Conservation (phyloP, 2,888 invertebrate genomes). For the Amphimallon solstitiale region DNA sequence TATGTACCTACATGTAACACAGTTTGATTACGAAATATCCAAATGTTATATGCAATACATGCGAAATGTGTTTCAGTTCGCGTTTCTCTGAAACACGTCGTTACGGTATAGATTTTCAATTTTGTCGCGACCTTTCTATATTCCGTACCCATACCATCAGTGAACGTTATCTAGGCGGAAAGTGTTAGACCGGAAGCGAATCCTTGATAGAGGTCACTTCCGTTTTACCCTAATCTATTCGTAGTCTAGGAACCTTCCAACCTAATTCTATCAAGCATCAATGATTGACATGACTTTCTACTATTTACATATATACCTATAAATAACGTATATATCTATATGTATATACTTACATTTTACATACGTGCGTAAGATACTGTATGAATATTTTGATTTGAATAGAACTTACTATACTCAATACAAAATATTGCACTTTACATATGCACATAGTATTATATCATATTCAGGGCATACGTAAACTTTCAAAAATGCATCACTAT, state of each 20-base stretch:
- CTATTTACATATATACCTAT: neutral
- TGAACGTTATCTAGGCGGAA: slow-evolving; percentile 35
- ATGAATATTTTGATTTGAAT: no score
- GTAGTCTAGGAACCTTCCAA: slow-evolving; percentile 15
- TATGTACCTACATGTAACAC: neutral
- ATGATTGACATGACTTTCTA: slow-evolving; percentile 29
- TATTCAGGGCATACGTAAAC: no score
- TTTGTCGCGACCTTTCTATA: slow-evolving; percentile 29
- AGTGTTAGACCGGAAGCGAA: slow-evolving; percentile 39
- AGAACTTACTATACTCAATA: no score
- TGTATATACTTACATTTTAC: no score
- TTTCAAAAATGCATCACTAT: no score
- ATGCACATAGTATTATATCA: no score
- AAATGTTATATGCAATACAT: slow-evolving; percentile 16
- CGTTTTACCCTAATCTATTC: slow-evolving; percentile 45
- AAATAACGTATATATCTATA: no score
- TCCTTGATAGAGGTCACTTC: slow-evolving; percentile 46
- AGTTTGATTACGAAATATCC: neutral
- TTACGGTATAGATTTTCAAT: slow-evolving; percentile 38
- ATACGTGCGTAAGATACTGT: no score
- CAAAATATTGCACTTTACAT: no score
- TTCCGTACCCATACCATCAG: slow-evolving; percentile 27
- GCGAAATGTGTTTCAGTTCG: slow-evolving; percentile 15
- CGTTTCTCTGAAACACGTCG: slow-evolving; percentile 24
- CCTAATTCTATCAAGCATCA: slow-evolving; percentile 28